Conservation (phyloP, 2,888 invertebrate species). For the Schrankia costaestrigalis region DNA sequence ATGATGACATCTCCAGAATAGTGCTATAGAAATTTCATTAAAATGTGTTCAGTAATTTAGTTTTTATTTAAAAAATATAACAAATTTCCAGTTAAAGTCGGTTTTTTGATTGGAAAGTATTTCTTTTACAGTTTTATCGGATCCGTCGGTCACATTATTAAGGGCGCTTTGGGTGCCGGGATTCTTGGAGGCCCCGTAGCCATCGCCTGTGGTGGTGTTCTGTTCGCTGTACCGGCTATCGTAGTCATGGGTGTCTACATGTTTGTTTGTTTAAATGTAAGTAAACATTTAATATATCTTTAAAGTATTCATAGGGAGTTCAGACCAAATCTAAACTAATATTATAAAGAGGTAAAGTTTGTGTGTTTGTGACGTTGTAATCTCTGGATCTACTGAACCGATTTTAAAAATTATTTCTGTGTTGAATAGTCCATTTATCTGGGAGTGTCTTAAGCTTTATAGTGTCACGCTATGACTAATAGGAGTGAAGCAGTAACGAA, state of each 20-base stretch:
- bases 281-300: slow-evolving; percentile 20
- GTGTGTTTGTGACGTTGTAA: no score
- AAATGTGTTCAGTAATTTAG: background rate
- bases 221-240: slow-evolving; percentile 32
- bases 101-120: background rate
- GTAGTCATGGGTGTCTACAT: slow-evolving; percentile 50
- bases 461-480: no score
- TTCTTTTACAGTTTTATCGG: slow-evolving; percentile 41
- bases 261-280: slow-evolving; percentile 53
- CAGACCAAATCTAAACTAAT: no score
- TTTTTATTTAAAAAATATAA: background rate
- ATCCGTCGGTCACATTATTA: slow-evolving; percentile 56
- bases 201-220: slow-evolving; percentile 49
- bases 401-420: no score
- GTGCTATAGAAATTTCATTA: no score
- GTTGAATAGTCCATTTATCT: no score
- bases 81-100: background rate
- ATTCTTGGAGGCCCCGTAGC: slow-evolving; percentile 56
- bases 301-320: no score
- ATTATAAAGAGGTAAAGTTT: no score
- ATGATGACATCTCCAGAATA: no score
- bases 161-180: slow-evolving; percentile 63
- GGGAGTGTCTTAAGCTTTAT: no score
- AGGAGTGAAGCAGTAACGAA: no score
- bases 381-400: no score